Percentiles rank a stretch among this genome's conserved stretches.
phyloP scores from a whole-genome alignment of 2,797 vertebrate genomes.

The Stomatorhinus walkeri region DNA sequence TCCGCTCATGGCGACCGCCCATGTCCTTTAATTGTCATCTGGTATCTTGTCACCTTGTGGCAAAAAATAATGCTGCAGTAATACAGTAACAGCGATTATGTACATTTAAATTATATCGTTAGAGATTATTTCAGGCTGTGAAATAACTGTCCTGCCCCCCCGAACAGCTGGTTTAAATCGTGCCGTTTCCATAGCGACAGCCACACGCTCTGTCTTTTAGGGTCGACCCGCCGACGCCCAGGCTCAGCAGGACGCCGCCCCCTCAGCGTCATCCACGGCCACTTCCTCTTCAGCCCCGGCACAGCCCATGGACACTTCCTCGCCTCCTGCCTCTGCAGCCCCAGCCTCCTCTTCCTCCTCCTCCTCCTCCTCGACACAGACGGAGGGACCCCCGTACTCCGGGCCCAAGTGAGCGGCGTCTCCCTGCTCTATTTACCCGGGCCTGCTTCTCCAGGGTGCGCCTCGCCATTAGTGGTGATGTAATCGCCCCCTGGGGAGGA shows the following conservation, averaged over 20 bases:
- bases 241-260: slow-evolving; percentile 46
- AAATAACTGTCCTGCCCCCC: neutral
- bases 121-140: neutral
- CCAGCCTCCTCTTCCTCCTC: slow-evolving; percentile 46
- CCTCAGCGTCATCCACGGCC: slow-evolving; percentile 38
- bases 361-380: slow-evolving; percentile 51
- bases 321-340: slow-evolving; percentile 42
- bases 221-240: slow-evolving; percentile 46
- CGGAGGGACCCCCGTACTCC: slow-evolving; percentile 59
- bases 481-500: neutral
- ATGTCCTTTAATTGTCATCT: neutral
- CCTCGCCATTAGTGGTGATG: neutral
- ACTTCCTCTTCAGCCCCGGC: slow-evolving; percentile 26
- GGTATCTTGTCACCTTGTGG: neutral
- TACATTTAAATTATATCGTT: neutral
- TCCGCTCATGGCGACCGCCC: neutral
- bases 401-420: slow-evolving; percentile 56
- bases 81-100: neutral
- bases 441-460: neutral
- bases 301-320: slow-evolving; percentile 27
- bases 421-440: neutral
- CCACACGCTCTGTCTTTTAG: slow-evolving; percentile 40
- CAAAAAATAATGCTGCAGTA: neutral
- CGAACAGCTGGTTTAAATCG: neutral
- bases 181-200: neutral